These are phyloP conservation scores for Potorous gilbertii DNA, from an alignment of 2,797 vertebrate species.

Conservation along the genomic window DNA sequence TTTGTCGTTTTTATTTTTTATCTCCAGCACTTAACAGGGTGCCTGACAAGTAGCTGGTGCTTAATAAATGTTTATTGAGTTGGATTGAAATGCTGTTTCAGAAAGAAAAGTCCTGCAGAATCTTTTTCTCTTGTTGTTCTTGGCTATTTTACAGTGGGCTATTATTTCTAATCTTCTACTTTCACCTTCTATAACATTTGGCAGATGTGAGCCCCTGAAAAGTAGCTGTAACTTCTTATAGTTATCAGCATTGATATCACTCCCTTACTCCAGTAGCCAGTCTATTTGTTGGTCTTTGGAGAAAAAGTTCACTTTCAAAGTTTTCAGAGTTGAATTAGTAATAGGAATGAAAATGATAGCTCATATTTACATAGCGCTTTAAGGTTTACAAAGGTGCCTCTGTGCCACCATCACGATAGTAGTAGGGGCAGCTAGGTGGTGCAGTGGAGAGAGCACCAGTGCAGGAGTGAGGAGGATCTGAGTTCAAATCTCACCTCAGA, in stretches of 20 bases:
- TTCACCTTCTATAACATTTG: background rate
- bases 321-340: background rate
- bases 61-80: background rate
- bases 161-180: background rate
- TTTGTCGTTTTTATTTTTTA: too few relatives aligned
- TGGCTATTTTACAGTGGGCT: background rate
- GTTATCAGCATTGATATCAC: background rate
- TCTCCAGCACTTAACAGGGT: too few relatives aligned
- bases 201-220: background rate
- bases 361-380: too few relatives aligned
- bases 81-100: background rate
- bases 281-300: background rate
- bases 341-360: too few relatives aligned
- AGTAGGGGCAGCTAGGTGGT: background rate
- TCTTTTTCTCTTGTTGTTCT: background rate
- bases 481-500: too few relatives aligned
- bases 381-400: too few relatives aligned
- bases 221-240: background rate
- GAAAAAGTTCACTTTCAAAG: background rate
- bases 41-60: too few relatives aligned
- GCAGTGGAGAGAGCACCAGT: too few relatives aligned
- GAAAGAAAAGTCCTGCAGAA: background rate
- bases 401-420: background rate
- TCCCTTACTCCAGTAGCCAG: background rate
- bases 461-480: too few relatives aligned